Conservation (phyloP, 2,797 vertebrate species). For the Picus viridis region DNA sequence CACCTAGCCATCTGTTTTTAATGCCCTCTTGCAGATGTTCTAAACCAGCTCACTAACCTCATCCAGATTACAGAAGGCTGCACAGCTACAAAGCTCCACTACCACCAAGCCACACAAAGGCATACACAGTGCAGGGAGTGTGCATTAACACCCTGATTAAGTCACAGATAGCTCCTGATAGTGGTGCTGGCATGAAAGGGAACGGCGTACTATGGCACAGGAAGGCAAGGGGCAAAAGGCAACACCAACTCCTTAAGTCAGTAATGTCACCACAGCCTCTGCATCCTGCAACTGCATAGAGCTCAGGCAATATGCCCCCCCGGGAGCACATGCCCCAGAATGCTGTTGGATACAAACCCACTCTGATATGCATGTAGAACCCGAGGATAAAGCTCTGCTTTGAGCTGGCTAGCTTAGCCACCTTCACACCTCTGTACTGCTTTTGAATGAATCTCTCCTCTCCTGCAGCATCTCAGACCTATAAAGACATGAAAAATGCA, state of each 20-base stretch:
- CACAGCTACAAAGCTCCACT: neutral
- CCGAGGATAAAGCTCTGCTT: neutral
- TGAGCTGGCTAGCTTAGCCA: neutral
- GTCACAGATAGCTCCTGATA: rapidly evolving
- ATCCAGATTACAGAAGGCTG: neutral
- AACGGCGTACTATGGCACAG: rapidly evolving
- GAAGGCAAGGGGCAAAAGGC: neutral
- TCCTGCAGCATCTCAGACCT: rapidly evolving
- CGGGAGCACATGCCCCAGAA: rapidly evolving
- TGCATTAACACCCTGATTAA: rapidly evolving
- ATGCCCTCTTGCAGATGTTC: rapidly evolving
- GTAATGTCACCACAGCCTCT: neutral
- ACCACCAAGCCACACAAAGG: neutral
- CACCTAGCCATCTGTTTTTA: neutral
- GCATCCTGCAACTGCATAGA: neutral
- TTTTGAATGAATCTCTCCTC: neutral
- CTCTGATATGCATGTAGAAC: rapidly evolving
- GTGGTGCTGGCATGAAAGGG: rapidly evolving
- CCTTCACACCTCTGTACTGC: neutral
- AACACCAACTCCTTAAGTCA: neutral
- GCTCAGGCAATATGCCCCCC: rapidly evolving
- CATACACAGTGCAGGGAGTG: rapidly evolving
- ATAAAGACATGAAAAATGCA: rapidly evolving
- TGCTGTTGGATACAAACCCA: neutral
- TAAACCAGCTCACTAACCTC: neutral